Percentiles rank a stretch among this genome's conserved stretches.
These are phyloP conservation scores for Operophtera brumata DNA, from an alignment of 2,888 invertebrate genomes.

Conservation along the genomic window DNA sequence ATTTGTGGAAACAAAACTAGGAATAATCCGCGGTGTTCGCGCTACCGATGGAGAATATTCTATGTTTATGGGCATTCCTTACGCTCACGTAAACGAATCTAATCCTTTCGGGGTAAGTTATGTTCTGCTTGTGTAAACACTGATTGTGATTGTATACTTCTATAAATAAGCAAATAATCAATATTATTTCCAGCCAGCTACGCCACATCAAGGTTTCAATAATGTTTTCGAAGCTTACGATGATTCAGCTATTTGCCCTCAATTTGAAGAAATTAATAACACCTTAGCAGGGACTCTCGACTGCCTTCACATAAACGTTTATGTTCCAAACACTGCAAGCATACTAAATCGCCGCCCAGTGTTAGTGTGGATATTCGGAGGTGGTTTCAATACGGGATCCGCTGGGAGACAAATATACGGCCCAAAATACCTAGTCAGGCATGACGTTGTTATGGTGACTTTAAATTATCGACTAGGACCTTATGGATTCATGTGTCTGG, in stretches of 20 bases:
- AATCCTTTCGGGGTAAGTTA: conserved; percentile 41
- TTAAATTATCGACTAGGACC: no score
- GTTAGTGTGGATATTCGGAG: conserved; percentile 35
- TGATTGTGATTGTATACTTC: conserved; percentile 2
- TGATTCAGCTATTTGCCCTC: conserved; percentile 34
- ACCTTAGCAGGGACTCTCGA: conserved; percentile 27
- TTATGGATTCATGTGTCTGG: conserved; percentile 45
- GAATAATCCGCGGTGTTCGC: conserved; percentile 32
- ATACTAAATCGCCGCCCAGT: conserved; percentile 27
- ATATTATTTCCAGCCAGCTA: conserved; percentile 31
- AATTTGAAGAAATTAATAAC: conserved; percentile 13
- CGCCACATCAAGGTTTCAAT: conserved; percentile 30
- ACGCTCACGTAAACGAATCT: conserved; percentile 31
- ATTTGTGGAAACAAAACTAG: conserved; percentile 31
- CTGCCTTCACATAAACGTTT: conserved; percentile 36
- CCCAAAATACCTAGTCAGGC: conserved; percentile 24
- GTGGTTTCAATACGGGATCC: conserved; percentile 14
- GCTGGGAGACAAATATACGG: conserved; percentile 8
- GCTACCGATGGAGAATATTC: conserved; percentile 31
- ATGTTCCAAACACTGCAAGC: conserved; percentile 33
- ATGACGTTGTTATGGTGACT: conserved; percentile 41
- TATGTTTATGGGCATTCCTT: conserved; percentile 41
- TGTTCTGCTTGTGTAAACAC: background rate
- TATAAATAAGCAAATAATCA: background rate
- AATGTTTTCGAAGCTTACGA: conserved; percentile 34